Conservation (phyloP, 2,888 invertebrate genomes). For the Euproctis similis region DNA sequence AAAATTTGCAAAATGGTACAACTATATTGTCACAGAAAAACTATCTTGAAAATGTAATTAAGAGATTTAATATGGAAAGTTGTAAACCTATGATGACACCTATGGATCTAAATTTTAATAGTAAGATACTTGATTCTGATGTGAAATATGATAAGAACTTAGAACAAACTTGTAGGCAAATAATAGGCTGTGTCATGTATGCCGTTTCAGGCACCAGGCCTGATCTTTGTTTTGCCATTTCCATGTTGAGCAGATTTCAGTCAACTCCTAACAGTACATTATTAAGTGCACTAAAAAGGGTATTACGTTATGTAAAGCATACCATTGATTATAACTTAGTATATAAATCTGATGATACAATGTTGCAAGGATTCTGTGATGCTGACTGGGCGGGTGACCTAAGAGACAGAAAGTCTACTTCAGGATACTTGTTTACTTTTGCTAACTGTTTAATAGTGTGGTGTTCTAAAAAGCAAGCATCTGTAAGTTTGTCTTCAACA, state of each 20-base stretch:
- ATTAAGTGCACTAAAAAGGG: no score
- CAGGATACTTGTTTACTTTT: slow-evolving; percentile 1
- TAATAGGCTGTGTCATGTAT: no score
- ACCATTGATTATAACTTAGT: slow-evolving; percentile 3
- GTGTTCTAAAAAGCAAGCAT: slow-evolving; percentile 1
- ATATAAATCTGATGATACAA: background rate
- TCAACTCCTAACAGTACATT: no score
- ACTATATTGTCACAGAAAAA: slow-evolving; percentile 12
- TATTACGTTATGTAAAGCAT: slow-evolving; percentile 2
- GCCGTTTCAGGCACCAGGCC: no score
- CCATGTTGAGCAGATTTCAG: no score
- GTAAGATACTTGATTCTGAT: slow-evolving; percentile 2
- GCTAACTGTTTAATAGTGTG: background rate
- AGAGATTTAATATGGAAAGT: slow-evolving; percentile 12
- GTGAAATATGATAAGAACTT: background rate
- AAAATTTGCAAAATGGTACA: slow-evolving; percentile 9
- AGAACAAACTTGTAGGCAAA: slow-evolving; percentile 2
- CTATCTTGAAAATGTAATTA: slow-evolving; percentile 12
- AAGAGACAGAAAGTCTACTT: no score
- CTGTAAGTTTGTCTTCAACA: no score
- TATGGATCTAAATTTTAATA: slow-evolving; percentile 14
- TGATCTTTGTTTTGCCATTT: no score
- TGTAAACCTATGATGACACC: slow-evolving; percentile 13
- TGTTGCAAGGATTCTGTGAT: slow-evolving; percentile 1
- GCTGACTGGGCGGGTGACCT: slow-evolving; percentile 6